Evolutionary conservation across 2,797 vertebrate species (phyloP).

Genomic region (Pseudocheirus occidentalis): DNA sequence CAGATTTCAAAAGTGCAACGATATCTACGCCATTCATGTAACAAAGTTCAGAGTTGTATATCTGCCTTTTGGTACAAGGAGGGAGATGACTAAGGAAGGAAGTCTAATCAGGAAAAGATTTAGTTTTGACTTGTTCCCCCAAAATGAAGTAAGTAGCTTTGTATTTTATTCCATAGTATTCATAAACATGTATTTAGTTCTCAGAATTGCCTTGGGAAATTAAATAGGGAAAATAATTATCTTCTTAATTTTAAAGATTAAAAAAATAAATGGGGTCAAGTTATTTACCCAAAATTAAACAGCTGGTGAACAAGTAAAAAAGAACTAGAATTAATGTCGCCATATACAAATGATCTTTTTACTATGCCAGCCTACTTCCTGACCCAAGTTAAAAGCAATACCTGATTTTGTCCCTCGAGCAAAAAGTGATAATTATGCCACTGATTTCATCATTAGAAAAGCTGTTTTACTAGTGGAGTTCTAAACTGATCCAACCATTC

Average conservation of each 20-base stretch:
- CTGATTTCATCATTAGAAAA: background rate
- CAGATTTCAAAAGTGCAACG: background rate
- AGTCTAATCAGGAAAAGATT: background rate
- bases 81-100: slow-evolving; percentile 9
- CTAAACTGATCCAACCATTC: too few species aligned
- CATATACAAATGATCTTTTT: background rate
- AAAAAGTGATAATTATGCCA: slow-evolving; percentile 12
- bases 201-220: background rate
- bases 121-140: background rate
- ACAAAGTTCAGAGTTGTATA: background rate
- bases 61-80: background rate
- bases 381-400: background rate
- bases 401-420: slow-evolving; percentile 1
- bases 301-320: slow-evolving; percentile 12
- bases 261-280: slow-evolving; percentile 13
- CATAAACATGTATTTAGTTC: background rate
- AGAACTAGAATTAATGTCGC: background rate
- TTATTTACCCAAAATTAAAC: slow-evolving; percentile 31
- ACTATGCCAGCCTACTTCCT: background rate
- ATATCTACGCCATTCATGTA: slow-evolving; percentile 10
- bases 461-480: too few species aligned
- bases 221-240: background rate
- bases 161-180: background rate
- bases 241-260: slow-evolving; percentile 21
- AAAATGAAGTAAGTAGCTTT: background rate